Percentiles rank a stretch among this genome's conserved stretches.
These are phyloP conservation scores for Eunapius fragilis DNA, from an alignment of 37 sponge, comb jelly and placozoan species.

Conservation along the genomic window DNA sequence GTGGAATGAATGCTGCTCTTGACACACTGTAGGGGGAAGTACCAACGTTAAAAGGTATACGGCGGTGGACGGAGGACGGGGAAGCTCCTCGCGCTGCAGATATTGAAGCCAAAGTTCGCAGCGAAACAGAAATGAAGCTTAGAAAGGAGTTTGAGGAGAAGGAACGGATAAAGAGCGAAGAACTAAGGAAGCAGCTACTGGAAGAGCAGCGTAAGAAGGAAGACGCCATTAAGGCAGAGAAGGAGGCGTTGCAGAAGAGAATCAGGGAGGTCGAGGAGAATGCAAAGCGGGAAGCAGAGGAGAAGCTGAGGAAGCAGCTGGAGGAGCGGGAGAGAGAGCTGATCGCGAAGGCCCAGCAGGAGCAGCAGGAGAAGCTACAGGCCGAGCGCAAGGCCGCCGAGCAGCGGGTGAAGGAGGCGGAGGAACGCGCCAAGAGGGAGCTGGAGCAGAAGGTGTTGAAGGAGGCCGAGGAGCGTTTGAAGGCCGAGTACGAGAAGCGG, in stretches of 20 bases:
- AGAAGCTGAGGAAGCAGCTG: conserved; percentile 11
- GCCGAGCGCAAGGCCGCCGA: conserved; percentile 1
- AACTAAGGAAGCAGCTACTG: conserved; percentile 32
- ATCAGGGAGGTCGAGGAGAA: conserved; percentile 46
- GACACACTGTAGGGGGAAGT: too few species aligned
- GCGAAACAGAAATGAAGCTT: conserved; percentile 24
- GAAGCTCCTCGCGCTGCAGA: neutral
- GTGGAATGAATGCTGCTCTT: too few species aligned
- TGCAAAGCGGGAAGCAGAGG: conserved; percentile 8
- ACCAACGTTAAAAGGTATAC: neutral
- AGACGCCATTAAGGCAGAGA: neutral
- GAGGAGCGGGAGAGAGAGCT: conserved; percentile 35
- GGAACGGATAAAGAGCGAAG: conserved; percentile 16
- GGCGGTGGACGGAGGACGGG: neutral
- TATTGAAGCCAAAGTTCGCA: conserved; percentile 22
- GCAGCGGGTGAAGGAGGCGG: conserved; percentile 4
- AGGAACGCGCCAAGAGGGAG: conserved; percentile 38
- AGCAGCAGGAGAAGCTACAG: conserved; percentile 15
- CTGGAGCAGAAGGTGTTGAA: conserved; percentile 65
- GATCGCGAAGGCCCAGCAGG: conserved; percentile 1
- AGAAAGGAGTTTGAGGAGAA: conserved; percentile 30
- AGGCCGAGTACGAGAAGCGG: conserved; percentile 35
- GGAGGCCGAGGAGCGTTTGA: conserved; percentile 56
- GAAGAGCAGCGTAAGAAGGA: conserved; percentile 37
- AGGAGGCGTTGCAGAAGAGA: conserved; percentile 38